These are phyloP conservation scores for Aphelenchoides besseyi DNA, from an alignment of 1,140 invertebrate species.

Conservation along the genomic window DNA sequence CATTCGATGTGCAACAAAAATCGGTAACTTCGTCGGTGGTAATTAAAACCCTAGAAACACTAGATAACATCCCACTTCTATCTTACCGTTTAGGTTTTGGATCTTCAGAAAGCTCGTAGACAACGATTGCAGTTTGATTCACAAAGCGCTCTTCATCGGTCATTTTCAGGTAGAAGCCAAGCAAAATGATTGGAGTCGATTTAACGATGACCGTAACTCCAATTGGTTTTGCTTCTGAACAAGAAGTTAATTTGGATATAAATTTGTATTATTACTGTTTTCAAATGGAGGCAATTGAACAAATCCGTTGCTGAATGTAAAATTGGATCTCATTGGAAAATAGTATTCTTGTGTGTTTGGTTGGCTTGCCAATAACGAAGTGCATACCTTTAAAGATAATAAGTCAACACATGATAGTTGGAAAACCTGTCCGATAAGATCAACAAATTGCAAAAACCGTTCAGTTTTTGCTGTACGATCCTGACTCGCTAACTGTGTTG, in stretches of 20 bases:
- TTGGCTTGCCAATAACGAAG: neutral
- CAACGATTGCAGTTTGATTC: neutral
- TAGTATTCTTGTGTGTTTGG: neutral
- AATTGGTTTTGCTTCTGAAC: conserved; percentile 1
- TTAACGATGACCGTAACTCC: neutral
- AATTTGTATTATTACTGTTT: conserved; percentile 7
- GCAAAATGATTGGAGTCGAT: neutral
- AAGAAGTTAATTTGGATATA: neutral
- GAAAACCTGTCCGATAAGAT: neutral
- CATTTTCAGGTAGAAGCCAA: conserved; percentile 1
- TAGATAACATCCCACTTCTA: too few species aligned
- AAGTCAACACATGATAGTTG: neutral
- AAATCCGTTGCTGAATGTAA: neutral
- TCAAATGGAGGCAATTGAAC: neutral
- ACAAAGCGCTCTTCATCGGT: neutral
- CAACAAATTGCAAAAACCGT: conserved; percentile 1
- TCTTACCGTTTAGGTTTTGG: neutral
- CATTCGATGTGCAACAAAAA: neutral
- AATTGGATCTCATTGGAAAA: neutral
- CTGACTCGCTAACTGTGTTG: neutral
- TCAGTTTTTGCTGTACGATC: conserved; percentile 7
- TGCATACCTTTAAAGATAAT: neutral
- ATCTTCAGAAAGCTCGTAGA: neutral
- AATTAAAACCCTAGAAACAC: neutral
- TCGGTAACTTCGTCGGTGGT: conserved; percentile 1